Percentiles rank a stretch among this genome's conserved stretches.
phyloP scores from a whole-genome alignment of 1,140 invertebrate genomes.

The Melanaphis sacchari region DNA sequence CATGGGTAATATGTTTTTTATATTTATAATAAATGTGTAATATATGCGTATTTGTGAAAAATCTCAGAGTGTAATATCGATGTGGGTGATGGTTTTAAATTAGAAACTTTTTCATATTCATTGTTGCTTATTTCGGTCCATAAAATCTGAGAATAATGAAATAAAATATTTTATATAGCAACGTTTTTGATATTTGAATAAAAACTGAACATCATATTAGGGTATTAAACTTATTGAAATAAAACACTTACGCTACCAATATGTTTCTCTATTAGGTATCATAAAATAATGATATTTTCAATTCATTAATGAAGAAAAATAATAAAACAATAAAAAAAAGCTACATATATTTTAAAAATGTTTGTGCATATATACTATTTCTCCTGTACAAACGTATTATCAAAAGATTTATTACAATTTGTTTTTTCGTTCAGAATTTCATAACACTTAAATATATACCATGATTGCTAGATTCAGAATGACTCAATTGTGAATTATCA shows the following conservation, averaged over 20 bases:
- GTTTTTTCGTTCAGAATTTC: not conserved
- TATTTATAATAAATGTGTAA: not conserved
- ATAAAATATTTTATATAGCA: not conserved
- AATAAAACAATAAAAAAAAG: not conserved
- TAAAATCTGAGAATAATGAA: not conserved
- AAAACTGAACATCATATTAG: not conserved
- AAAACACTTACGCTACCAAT: not conserved
- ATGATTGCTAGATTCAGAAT: no score
- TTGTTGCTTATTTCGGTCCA: not conserved
- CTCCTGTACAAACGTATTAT: not conserved
- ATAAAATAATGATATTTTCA: not conserved
- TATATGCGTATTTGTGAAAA: not conserved
- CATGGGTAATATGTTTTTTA: not conserved
- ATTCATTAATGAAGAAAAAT: not conserved
- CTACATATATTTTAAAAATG: not conserved
- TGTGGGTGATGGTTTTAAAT: not conserved
- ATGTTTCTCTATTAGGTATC: not conserved
- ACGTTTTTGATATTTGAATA: not conserved
- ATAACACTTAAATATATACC: no score
- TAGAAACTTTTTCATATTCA: not conserved
- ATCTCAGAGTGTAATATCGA: not conserved
- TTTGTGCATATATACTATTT: not conserved
- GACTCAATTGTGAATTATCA: no score
- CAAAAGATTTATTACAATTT: not conserved
- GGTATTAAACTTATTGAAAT: not conserved